Base-by-base conservation (phyloP, 2,797 vertebrate species). In the Chromis chromis region DNA sequence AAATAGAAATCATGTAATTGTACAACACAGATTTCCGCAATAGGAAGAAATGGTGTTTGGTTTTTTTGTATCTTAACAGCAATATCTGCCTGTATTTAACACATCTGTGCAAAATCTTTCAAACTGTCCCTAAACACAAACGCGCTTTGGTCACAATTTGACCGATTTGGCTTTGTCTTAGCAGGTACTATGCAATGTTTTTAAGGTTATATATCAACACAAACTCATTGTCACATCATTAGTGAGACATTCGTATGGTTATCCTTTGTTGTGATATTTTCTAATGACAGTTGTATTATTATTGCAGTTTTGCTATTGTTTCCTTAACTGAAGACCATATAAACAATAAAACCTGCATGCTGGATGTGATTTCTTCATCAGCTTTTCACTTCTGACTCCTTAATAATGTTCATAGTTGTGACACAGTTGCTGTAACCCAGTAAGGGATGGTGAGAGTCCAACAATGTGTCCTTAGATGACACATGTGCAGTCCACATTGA, bases 301-400 rank as follows among this genome's bases (percentile, higher is more conserved):
- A 50, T 31, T 60, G 54, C 59, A 59, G 74, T 39, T 31, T 36
- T 69, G 49, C 55, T 65, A 44, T n/a, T 74, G 52, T 33, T 63
- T 70, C 13, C 79, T 58, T 21, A 79, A 33, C 33, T 58, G 21
- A 63, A 31, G 22, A 66, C 59, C 24, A 69, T 76, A 82, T 82
- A 69, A 57, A 76, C 40, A 85, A 87, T 89, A 85, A 91, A 89
- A 71, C 2, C 31, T 84, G 86, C 89, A 90, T 82, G 78, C 52
- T 85, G 22, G 57, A 86, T 69, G 24, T 28, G 36, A 74, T 16
- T 74, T 67, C 33, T 73, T 61, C 60, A 53, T 76, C 74, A 49
- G 49, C 31, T 53, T 57, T 69, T 78, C 39, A 56, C 28, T 61
- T 33, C 59, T 25, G 8, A 50, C 12, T 55, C 49, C 22, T 71